Base-by-base conservation (phyloP, 2,797 vertebrate species). In the Sphenopsis melanotis region DNA sequence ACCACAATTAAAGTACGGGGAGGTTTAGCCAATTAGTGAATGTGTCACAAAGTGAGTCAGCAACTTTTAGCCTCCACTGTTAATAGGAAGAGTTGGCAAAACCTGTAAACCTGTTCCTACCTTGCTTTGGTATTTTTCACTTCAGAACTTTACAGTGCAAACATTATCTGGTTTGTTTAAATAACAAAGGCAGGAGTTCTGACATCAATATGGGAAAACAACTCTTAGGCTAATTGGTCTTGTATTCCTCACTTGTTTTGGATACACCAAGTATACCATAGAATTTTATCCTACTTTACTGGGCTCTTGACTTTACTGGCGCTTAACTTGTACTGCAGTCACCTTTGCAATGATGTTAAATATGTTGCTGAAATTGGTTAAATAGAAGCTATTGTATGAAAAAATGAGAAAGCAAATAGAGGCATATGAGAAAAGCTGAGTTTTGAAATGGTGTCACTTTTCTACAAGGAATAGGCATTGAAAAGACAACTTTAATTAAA, bases 141-240 rank as follows among this genome's bases (percentile, higher is more conserved):
- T 91, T 94, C 55, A 90, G 57, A 96, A 90, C 90, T 92, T 83
- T 94, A 92, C 83, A 95, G 65, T 90, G 72, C 68, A 95, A 96
- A 89, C 46, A 86, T 34, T 71, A 42, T 69, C 32, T 59, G 42
- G 71, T 96, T 97, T 95, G 66, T 90, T 96, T 87, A 93, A 94
- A 87, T 63, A 94, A 89, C 83, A 92, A 90, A 78, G 39, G 46
- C 46, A 79, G 32, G 30, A 77, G 13, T 85, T 91, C 41, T 81
- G 89, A 69, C 0, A 0, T 92, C 63, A 92, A 41, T 84, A 50
- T 27, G 71, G 27, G 37, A 83, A 91, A 91, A 42, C 75, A 47
- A 7, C 60, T 68, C 89, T 83, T 71, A 74, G 42, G 34, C 57
- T 78, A 30, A 20, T 64, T 70, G 44, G n/a, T 70, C 74, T 82